Base-by-base conservation (phyloP, 2,888 invertebrate genomes). In the Xanthostigma xanthostigma region DNA sequence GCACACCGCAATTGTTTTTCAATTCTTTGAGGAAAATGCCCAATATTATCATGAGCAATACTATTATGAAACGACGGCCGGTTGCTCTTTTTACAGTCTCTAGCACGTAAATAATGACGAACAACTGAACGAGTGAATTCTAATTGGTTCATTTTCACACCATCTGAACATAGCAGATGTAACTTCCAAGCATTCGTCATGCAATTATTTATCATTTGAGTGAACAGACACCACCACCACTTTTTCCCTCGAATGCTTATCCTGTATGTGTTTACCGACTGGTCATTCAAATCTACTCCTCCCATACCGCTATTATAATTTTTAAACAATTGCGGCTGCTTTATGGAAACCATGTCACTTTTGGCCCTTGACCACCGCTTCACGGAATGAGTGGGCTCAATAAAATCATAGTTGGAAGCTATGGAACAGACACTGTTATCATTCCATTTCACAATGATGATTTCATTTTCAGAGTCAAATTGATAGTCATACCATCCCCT, bases 391-490 rank as follows among this genome's bases (percentile, higher is more conserved):
- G 35, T 8, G 3, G 44, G 44, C 5, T 34, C 27, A 43, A 43
- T 34, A 2, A 4, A 34, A 9, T 43, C 33, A 17, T 43, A 34
- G 9, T 43, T 52, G 8, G 49, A 45, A 1, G 27, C 48, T 42
- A 48, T 50, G 9, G 43, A 45, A 38, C 48, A 52, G 9, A 52
- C 45, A 43, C 50, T 52, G 37, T 48, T 52, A 37, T 50, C 50
- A 12, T 42, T 17, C 52, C 48, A 52, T 3, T 45, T 17, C 10
- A 48, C 50, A 8, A 48, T 34, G 10, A 52, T 39, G 39, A 48
- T 13, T 41, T 51, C 43, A 35, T 48, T 48, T 6, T 12, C 27
- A 38, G 8, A 50, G n/a, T 51, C 48, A 36, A 48, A 52, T 17
- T 46, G 2, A 13, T 48, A 49, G 34, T 51, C 49, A 41, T 13